phyloP scores from a whole-genome alignment of 2,113 vertebrate species.

The Microcebus ravelobensis region DNA sequence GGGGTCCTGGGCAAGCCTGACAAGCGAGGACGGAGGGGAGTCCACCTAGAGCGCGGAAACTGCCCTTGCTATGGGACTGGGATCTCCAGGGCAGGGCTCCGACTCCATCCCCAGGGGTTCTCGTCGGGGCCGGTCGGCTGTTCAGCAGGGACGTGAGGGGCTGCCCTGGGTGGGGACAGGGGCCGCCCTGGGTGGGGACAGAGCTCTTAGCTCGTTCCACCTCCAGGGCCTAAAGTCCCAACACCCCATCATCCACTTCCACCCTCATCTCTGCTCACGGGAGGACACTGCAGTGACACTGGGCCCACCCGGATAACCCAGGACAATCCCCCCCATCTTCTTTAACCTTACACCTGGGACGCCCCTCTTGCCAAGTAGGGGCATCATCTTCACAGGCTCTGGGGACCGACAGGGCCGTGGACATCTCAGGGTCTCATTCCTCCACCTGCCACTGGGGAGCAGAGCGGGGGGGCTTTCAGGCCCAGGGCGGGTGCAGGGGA shows the following conservation, averaged over 20 bases:
- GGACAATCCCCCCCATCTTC: neutral
- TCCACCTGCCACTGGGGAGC: neutral
- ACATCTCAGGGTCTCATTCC: neutral
- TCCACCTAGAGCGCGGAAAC: fast-evolving
- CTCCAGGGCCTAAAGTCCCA: neutral
- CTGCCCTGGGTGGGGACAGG: neutral
- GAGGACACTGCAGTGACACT: fast-evolving
- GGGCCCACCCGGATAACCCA: neutral
- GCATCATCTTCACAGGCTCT: neutral
- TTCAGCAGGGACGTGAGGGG: neutral
- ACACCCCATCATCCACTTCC: neutral
- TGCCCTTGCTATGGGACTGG: neutral
- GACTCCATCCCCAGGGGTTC: neutral
- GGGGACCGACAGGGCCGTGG: no score
- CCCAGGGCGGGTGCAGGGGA: neutral
- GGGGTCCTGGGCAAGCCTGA: neutral
- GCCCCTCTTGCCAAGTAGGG: neutral
- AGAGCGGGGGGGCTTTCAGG: no score
- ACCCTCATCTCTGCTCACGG: neutral
- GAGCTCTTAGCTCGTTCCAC: neutral
- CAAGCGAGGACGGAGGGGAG: fast-evolving
- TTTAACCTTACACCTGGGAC: neutral
- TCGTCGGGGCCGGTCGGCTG: fast-evolving
- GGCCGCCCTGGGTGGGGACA: neutral
- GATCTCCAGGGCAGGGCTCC: neutral